These are phyloP conservation scores for Augochlorella aurata DNA, from an alignment of 2,888 invertebrate genomes.

Conservation along the genomic window DNA sequence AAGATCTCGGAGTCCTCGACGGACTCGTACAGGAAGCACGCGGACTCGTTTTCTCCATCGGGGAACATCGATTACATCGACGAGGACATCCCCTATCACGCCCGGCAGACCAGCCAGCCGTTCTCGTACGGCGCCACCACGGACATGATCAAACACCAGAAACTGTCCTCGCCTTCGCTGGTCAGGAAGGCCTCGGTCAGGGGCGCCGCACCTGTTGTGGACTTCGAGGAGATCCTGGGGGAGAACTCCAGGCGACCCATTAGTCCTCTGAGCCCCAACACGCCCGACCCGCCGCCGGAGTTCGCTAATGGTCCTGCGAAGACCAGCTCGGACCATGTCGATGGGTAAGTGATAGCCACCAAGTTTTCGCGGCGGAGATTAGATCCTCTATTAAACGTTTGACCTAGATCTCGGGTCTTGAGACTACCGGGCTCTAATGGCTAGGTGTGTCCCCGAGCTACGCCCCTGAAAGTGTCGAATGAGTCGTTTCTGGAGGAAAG, in stretches of 20 bases:
- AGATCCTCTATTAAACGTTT: constrained; percentile 3
- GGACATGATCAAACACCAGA: constrained; percentile 88
- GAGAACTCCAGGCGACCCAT: constrained; percentile 73
- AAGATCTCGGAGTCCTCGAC: constrained; percentile 63
- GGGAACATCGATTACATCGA: constrained; percentile 84
- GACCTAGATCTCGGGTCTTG: neutral
- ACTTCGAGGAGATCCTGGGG: constrained; percentile 79
- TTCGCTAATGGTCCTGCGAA: constrained; percentile 75
- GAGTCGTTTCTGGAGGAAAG: too few relatives aligned
- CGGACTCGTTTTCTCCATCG: constrained; percentile 77
- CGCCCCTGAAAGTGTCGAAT: neutral
- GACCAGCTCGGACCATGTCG: constrained; percentile 69
- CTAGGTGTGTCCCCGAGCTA: neutral
- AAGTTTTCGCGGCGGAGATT: constrained; percentile 13
- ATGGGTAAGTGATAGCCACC: constrained; percentile 70
- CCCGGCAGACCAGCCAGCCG: constrained; percentile 93
- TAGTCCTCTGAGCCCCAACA: constrained; percentile 73
- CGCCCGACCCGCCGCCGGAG: constrained; percentile 77
- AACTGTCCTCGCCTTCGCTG: constrained; percentile 91
- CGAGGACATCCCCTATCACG: constrained; percentile 93
- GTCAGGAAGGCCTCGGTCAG: constrained; percentile 87
- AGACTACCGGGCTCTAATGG: neutral
- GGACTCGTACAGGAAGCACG: constrained; percentile 65
- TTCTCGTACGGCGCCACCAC: constrained; percentile 92
- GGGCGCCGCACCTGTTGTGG: constrained; percentile 76